Evolutionary conservation across 2,797 vertebrate genomes (phyloP).

Genomic region (Loriculus beryllinus): DNA sequence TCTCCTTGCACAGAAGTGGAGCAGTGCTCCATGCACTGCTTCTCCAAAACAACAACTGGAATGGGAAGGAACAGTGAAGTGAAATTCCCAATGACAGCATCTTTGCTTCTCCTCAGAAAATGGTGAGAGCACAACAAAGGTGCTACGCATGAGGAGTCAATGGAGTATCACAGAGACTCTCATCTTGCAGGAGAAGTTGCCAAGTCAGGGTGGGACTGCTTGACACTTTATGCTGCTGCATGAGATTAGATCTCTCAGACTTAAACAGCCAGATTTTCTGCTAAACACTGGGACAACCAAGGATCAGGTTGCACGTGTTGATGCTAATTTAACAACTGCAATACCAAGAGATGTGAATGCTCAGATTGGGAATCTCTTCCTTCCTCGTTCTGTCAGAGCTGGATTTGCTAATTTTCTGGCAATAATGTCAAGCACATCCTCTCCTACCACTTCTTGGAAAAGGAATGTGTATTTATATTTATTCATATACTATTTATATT

Average conservation of each 20-base stretch:
- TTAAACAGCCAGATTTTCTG: background rate
- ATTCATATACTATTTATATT: background rate
- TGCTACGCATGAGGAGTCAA: accelerated
- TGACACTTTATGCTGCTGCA: background rate
- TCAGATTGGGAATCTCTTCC: background rate
- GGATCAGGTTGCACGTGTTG: accelerated
- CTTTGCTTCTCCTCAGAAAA: background rate
- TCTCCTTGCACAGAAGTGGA: accelerated
- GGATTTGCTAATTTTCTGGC: background rate
- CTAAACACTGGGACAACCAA: background rate
- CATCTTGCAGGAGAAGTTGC: background rate
- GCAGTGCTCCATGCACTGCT: accelerated
- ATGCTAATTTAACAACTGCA: background rate
- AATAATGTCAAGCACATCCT: background rate
- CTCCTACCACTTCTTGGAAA: background rate
- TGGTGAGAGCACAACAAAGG: background rate
- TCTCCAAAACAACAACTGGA: background rate
- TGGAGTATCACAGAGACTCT: accelerated
- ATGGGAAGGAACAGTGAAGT: background rate
- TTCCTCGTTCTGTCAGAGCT: background rate
- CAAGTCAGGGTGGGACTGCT: background rate
- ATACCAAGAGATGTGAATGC: accelerated
- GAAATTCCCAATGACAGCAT: background rate
- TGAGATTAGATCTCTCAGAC: background rate
- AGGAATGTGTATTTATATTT: background rate